These are phyloP conservation scores for Drosophila seclusa DNA, from an alignment of 2,888 invertebrate genomes.

Conservation along the genomic window DNA sequence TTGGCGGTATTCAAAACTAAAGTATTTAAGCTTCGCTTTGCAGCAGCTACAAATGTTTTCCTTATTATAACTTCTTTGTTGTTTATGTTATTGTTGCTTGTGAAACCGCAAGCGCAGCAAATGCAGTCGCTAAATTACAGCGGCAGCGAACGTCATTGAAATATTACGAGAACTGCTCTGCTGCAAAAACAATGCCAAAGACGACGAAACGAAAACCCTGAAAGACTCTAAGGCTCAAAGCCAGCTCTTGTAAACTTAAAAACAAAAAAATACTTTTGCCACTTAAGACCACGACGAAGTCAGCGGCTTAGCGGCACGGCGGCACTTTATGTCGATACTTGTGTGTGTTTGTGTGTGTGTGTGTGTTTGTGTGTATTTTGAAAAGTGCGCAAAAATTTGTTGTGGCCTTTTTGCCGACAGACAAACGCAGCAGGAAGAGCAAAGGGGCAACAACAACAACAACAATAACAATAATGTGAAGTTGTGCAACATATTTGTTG, in stretches of 20 bases:
- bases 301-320: conserved; percentile 55
- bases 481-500: conserved; percentile 54
- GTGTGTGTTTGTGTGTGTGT: not conserved
- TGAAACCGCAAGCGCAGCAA: conserved; percentile 72
- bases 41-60: not conserved
- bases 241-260: conserved; percentile 22
- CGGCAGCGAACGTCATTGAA: conserved; percentile 50
- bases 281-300: conserved; percentile 60
- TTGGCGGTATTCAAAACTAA: not conserved
- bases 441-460: conserved; percentile 9
- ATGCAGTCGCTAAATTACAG: conserved; percentile 72
- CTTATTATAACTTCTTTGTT: conserved; percentile 3
- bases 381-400: conserved; percentile 72
- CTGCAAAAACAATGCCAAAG: conserved; percentile 27
- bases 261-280: conserved; percentile 53
- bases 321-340: conserved; percentile 58
- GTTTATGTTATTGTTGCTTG: conserved; percentile 26
- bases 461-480: conserved; percentile 41
- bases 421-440: conserved; percentile 16
- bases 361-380: conserved; percentile 11
- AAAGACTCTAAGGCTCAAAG: conserved; percentile 18
- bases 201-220: conserved; percentile 29
- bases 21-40: conserved; percentile 27
- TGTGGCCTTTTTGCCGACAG: conserved; percentile 66
- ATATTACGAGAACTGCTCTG: conserved; percentile 37